These are phyloP conservation scores for Dipodomys spectabilis DNA, from an alignment of 2,113 vertebrate genomes.

Conservation along the genomic window DNA sequence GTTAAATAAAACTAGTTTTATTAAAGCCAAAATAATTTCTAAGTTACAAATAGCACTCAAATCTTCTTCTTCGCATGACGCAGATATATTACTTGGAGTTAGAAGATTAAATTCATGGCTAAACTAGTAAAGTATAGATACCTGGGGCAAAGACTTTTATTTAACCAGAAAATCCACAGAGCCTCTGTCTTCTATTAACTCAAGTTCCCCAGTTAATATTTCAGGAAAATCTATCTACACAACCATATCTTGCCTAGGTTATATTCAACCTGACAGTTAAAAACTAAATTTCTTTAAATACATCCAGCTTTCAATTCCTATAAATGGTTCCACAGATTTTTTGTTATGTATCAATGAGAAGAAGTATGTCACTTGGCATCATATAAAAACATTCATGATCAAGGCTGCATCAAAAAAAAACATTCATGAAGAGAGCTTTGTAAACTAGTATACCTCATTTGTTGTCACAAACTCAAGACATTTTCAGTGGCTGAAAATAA, in stretches of 20 bases:
- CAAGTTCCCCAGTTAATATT: not conserved
- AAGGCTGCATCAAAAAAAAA: constrained; percentile 34
- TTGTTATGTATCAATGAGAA: not conserved
- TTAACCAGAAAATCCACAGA: not conserved
- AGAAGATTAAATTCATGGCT: not conserved
- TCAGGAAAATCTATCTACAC: constrained; percentile 48
- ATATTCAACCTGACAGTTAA: constrained; percentile 59
- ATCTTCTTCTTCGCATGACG: constrained; percentile 21
- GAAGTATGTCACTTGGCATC: not conserved
- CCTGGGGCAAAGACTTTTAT: not conserved
- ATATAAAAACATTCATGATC: constrained; percentile 45
- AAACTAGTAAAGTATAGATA: not conserved
- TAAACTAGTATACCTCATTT: not conserved
- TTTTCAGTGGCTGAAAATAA: constrained; percentile 77
- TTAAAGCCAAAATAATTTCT: constrained; percentile 46
- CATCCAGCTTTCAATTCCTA: constrained; percentile 14
- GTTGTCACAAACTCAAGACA: constrained; percentile 76
- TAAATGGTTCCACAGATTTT: constrained; percentile 40
- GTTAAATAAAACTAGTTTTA: constrained; percentile 58
- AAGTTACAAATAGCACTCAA: constrained; percentile 39
- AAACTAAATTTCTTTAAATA: constrained; percentile 64
- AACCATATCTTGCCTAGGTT: constrained; percentile 57
- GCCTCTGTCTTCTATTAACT: constrained; percentile 9
- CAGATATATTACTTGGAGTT: not conserved
- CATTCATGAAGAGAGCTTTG: constrained; percentile 4